Evolutionary conservation across 2,888 invertebrate species (phyloP).

Genomic region (Cheilosia vulpina): DNA sequence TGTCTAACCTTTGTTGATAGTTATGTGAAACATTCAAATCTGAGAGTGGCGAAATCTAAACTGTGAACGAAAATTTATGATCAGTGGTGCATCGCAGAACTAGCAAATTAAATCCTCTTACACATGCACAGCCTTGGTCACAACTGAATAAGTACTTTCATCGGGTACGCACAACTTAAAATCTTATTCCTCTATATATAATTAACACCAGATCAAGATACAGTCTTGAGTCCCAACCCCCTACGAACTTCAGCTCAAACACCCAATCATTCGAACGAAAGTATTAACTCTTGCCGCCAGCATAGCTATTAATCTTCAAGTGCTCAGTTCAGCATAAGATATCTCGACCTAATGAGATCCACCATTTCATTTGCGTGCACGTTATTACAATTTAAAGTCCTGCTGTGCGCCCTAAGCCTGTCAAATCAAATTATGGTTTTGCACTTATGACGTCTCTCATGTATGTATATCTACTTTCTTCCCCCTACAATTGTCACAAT

Average conservation of each 20-base stretch:
- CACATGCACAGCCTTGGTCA: no score
- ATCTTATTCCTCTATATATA: no score
- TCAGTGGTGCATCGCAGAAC: no score
- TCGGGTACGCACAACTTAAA: no score
- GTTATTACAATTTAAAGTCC: slow-evolving; percentile 41
- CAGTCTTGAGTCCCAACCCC: neutral
- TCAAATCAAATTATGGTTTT: slow-evolving; percentile 61
- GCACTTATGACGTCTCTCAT: slow-evolving; percentile 49
- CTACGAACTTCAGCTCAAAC: neutral
- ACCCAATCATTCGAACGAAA: slow-evolving; percentile 9
- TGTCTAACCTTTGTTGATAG: no score
- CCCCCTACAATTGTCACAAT: slow-evolving; percentile 47
- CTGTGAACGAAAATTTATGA: no score
- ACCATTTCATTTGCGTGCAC: slow-evolving; percentile 34
- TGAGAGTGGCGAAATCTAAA: no score
- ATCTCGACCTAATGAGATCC: slow-evolving; percentile 53
- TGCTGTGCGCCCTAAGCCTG: slow-evolving; percentile 35
- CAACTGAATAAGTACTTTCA: no score
- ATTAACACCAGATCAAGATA: no score
- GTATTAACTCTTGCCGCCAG: slow-evolving; percentile 42
- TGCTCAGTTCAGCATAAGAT: slow-evolving; percentile 21
- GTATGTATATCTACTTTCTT: slow-evolving; percentile 7
- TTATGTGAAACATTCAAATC: no score
- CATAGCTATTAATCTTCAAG: slow-evolving; percentile 27
- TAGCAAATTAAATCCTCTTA: no score